phyloP scores from a whole-genome alignment of 2,888 invertebrate species.

The Coleophora deauratella region DNA sequence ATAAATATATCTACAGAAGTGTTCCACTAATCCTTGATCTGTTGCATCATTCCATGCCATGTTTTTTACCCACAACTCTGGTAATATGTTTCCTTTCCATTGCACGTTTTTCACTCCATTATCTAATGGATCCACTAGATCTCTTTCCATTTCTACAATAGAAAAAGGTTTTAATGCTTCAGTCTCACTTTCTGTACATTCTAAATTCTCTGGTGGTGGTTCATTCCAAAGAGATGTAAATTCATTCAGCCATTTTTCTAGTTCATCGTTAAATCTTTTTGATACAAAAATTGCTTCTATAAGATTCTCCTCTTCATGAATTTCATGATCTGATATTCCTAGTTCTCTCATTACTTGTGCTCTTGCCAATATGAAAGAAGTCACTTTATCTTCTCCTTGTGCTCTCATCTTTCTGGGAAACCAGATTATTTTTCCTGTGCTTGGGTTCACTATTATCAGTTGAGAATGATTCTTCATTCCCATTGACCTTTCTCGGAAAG shows the following conservation, averaged over 20 bases:
- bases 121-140: background rate
- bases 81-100: background rate
- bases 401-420: too few species aligned
- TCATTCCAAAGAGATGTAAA: background rate
- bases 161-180: background rate
- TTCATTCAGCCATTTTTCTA: background rate
- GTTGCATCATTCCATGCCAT: background rate
- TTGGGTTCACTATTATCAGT: too few species aligned
- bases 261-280: background rate
- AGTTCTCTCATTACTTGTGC: background rate
- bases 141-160: background rate
- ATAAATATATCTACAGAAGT: background rate
- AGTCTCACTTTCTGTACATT: background rate
- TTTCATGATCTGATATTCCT: background rate
- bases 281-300: background rate
- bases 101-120: background rate
- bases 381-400: constrained; percentile 1
- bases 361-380: constrained; percentile 1
- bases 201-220: background rate
- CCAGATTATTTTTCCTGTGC: too few species aligned
- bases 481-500: too few species aligned
- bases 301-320: background rate
- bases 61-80: background rate
- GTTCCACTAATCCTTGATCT: background rate
- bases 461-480: too few species aligned